phyloP scores from a whole-genome alignment of 2,113 vertebrate genomes.

The Oreochromis aureus region DNA sequence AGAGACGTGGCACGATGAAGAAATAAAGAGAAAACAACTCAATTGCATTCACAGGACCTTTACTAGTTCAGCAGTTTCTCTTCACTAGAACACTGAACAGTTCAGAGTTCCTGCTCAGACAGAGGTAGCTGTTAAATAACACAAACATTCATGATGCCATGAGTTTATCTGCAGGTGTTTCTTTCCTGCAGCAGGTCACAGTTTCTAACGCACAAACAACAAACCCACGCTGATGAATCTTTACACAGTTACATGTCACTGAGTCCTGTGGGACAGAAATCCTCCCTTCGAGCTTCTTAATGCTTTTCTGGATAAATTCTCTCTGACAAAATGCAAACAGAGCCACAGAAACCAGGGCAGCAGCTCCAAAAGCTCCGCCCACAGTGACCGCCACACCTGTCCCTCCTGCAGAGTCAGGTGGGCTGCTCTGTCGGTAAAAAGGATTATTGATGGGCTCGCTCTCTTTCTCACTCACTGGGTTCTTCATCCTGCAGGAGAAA shows the following conservation, averaged over 20 bases:
- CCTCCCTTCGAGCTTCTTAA: neutral
- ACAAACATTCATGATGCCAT: neutral
- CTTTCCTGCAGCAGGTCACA: neutral
- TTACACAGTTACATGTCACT: neutral
- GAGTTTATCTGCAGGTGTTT: neutral
- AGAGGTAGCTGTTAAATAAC: neutral
- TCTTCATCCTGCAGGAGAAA: neutral
- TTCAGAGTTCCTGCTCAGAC: neutral
- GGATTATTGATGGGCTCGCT: neutral
- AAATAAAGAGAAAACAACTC: neutral
- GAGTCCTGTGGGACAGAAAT: accelerated
- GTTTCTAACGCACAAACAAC: neutral
- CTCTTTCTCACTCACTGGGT: neutral
- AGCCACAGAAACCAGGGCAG: neutral
- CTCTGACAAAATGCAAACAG: neutral
- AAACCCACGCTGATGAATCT: neutral
- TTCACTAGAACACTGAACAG: neutral
- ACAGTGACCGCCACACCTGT: accelerated
- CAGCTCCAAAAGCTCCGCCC: neutral
- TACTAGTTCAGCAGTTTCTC: neutral
- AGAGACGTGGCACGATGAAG: neutral
- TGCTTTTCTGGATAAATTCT: neutral
- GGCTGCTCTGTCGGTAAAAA: neutral
- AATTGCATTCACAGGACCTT: neutral
- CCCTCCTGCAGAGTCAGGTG: accelerated